These are phyloP conservation scores for Antechinus stuartii DNA, from an alignment of 2,113 vertebrate species.

Conservation along the genomic window DNA sequence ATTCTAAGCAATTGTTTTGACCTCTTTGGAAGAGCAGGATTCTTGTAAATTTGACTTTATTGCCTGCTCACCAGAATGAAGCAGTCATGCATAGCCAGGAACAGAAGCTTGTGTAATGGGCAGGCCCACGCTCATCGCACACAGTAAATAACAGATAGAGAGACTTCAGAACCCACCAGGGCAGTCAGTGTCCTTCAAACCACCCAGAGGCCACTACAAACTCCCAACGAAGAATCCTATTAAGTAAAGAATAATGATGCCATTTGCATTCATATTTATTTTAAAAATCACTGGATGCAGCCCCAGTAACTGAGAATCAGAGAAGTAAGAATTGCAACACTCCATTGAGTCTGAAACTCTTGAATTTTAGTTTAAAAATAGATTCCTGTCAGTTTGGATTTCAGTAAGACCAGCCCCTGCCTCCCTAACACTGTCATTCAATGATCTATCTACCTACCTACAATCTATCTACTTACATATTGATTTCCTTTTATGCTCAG, in stretches of 20 bases:
- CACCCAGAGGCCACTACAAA: slow-evolving; percentile 57
- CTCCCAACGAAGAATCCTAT: slow-evolving; percentile 64
- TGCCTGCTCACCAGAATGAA: neutral
- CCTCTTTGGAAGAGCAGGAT: slow-evolving; percentile 48
- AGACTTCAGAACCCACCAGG: slow-evolving; percentile 10
- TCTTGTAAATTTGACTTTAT: slow-evolving; percentile 48
- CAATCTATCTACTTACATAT: neutral
- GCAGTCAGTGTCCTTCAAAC: slow-evolving; percentile 63
- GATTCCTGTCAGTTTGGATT: slow-evolving; percentile 63
- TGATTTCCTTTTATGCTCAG: neutral
- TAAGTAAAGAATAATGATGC: slow-evolving; percentile 76
- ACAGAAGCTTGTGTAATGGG: slow-evolving; percentile 22
- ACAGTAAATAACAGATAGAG: slow-evolving; percentile 25
- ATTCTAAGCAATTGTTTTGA: slow-evolving; percentile 51
- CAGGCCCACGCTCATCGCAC: neutral
- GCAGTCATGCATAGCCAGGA: neutral
- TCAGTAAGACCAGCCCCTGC: slow-evolving; percentile 18
- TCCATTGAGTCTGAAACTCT: slow-evolving; percentile 59
- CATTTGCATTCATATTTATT: slow-evolving; percentile 72
- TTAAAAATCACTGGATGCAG: slow-evolving; percentile 65
- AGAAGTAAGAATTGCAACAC: slow-evolving; percentile 61
- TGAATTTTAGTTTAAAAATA: slow-evolving; percentile 59
- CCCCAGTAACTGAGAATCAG: slow-evolving; percentile 66
- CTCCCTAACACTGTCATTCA: neutral
- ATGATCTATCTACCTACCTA: neutral